Base-by-base conservation (phyloP, 2,797 vertebrate genomes). In the Macropodus opercularis region DNA sequence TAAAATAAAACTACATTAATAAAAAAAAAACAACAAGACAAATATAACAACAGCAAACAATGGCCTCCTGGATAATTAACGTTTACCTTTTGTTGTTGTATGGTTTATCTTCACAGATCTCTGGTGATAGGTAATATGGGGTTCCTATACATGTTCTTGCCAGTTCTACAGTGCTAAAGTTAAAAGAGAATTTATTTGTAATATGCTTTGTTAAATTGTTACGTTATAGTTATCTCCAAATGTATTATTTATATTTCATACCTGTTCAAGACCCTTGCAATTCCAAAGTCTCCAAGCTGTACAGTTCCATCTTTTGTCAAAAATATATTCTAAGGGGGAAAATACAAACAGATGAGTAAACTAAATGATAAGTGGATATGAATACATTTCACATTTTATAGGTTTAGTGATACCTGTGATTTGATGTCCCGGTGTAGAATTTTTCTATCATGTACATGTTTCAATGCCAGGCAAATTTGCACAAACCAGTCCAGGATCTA, bases 61-160 rank as follows among this genome's bases (percentile, higher is more conserved):
- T 7, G 1, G 13, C 29, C 53, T 36, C 27, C 3, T 6, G 5
- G 2, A 60, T 11, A 4, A 50, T 55, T 1, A 18, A 7, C 8
- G n/a, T 6, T 40, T 93, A 99, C 98, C 98, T 99, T 92, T 99
- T 99, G 87, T 99, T 98, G 90, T 99, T 99, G 87, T 99, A 99
- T 10, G 97, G 98, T 79, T 97, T 98, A 77, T 97, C 98, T 91
- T 98, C 96, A 68, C 98, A 99, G 71, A 99, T 98, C 90, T 99
- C 98, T 60, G 98, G 98, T 0, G 98, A 99, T 54, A 99, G 85
- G 75, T 99, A 99, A 86, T 99, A 99, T 0, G 98, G 98, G 0
- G 98, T 99, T 60, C 98, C 98, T 69, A 99, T 98, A 81, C 97
- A 98, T 52, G 97, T 99, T 67, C 95, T 94, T 57, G 96, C 96